Percentiles rank a stretch among this genome's conserved stretches.
Conservation (phyloP, 2,888 invertebrate genomes). For the Drosophila nigritarsus region DNA sequence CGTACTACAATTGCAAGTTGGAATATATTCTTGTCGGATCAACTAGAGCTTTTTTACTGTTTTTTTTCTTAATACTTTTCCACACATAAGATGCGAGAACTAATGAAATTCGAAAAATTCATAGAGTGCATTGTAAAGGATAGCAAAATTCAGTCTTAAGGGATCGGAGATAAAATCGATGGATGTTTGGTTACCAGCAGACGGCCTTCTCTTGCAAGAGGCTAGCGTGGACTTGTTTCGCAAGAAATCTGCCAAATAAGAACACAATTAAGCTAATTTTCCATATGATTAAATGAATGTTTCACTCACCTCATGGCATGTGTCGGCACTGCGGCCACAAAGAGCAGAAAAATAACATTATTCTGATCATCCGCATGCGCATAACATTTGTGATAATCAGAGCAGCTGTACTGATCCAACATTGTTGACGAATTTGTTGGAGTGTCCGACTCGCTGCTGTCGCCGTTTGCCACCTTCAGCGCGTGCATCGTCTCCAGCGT, state of each 20-base stretch:
- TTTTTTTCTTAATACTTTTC: not conserved
- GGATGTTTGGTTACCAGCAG: conserved; percentile 87
- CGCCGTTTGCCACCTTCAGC: conserved; percentile 34
- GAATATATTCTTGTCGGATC: not conserved
- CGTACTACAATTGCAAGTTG: too few species aligned
- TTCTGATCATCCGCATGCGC: conserved; percentile 88
- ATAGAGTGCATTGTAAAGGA: not conserved
- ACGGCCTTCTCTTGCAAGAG: conserved; percentile 89
- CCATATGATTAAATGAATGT: accelerated
- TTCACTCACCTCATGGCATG: conserved; percentile 88
- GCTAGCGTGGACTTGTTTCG: conserved; percentile 88
- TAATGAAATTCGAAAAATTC: not conserved
- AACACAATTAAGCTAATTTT: not conserved
- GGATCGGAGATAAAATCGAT: not conserved
- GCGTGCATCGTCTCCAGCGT: conserved; percentile 60
- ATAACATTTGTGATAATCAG: conserved; percentile 94
- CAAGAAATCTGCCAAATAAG: conserved; percentile 86
- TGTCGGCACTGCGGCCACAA: conserved; percentile 90
- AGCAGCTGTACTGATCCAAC: conserved; percentile 90
- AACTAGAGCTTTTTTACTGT: not conserved
- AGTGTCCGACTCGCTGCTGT: conserved; percentile 6
- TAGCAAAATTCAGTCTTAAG: conserved; percentile 55
- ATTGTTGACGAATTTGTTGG: conserved; percentile 33
- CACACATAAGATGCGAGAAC: not conserved
- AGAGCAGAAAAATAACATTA: conserved; percentile 90